Evolutionary conservation across 2,113 vertebrate genomes (phyloP).

Genomic region (Lepus europaeus): DNA sequence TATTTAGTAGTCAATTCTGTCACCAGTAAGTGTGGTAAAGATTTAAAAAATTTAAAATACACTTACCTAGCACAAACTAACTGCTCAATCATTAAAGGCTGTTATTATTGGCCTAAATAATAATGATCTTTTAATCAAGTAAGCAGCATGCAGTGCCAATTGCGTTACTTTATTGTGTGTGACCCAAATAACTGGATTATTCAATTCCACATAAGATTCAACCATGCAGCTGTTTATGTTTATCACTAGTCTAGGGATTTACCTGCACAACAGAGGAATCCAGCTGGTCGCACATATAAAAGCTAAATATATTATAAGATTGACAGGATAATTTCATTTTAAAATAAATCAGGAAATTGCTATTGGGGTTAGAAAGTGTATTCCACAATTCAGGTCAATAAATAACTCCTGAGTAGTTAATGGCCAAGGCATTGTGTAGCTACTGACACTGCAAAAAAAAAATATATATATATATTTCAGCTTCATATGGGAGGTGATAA

Average conservation of each 20-base stretch:
- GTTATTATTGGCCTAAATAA: slow-evolving; percentile 58
- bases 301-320: background rate
- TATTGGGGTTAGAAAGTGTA: background rate
- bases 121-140: slow-evolving; percentile 47
- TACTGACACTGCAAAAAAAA: background rate
- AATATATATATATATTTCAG: background rate
- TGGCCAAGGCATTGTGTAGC: background rate
- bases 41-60: slow-evolving; percentile 17
- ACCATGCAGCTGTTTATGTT: background rate
- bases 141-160: slow-evolving; percentile 30
- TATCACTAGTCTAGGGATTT: background rate
- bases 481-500: background rate
- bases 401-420: background rate
- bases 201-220: slow-evolving; percentile 35
- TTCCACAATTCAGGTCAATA: background rate
- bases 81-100: background rate
- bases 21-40: slow-evolving; percentile 3
- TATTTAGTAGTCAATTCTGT: background rate
- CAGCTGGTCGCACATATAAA: background rate
- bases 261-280: background rate
- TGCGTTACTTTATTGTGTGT: slow-evolving; percentile 46
- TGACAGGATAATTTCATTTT: background rate
- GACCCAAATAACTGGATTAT: slow-evolving; percentile 43
- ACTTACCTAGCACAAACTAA: background rate
- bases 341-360: background rate